Conservation (phyloP, 2,888 invertebrate genomes). For the Belgica antarctica region DNA sequence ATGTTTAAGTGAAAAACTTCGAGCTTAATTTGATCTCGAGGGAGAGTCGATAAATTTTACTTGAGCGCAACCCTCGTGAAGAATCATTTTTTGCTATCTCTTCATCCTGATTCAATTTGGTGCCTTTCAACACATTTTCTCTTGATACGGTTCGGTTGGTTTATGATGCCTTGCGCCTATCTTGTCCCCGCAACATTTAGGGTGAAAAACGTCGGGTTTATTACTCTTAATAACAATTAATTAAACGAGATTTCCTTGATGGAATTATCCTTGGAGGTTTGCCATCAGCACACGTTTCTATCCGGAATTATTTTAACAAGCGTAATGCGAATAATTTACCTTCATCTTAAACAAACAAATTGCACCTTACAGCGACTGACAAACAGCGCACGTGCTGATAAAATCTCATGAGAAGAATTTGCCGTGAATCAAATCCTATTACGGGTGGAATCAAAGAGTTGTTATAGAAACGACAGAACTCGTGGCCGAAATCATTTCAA, state of each 20-base stretch:
- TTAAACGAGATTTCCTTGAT: conserved; percentile 19
- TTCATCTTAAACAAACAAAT: background rate
- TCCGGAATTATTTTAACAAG: background rate
- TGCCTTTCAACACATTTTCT: conserved; percentile 36
- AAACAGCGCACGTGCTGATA: conserved; percentile 12
- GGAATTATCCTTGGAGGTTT: background rate
- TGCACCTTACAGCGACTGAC: background rate
- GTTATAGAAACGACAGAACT: conserved; percentile 9
- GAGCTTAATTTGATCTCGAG: conserved; percentile 40
- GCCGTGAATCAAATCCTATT: background rate
- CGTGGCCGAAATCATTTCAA: no score
- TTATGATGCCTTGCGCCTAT: background rate
- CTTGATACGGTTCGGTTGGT: conserved; percentile 21
- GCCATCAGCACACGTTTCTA: background rate
- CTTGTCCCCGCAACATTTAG: conserved; percentile 4
- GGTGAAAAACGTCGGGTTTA: conserved; percentile 15
- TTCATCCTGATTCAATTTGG: conserved; percentile 32
- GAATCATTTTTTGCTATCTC: background rate
- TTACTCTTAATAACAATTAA: conserved; percentile 36
- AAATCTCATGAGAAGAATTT: background rate
- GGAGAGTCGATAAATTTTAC: conserved; percentile 41
- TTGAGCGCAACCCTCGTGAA: background rate
- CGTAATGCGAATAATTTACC: conserved; percentile 10
- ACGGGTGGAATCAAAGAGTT: background rate
- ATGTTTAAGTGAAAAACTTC: conserved; percentile 42